Percentiles rank a stretch among this genome's conserved stretches.
Evolutionary conservation across 2,113 vertebrate species (phyloP).

Genomic region (Ciconia stormi): DNA sequence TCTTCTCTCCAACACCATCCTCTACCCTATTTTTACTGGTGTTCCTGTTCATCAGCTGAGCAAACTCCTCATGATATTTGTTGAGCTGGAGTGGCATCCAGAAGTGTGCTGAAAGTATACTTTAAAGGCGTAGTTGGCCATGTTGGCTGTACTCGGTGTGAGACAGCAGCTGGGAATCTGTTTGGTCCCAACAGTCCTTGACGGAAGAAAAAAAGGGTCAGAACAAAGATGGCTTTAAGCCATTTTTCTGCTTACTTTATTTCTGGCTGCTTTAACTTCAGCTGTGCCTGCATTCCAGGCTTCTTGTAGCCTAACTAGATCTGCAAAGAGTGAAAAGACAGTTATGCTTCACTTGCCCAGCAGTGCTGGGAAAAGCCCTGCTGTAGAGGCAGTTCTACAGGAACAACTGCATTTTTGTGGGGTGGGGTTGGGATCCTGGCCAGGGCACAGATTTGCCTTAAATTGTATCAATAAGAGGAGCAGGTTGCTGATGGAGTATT

Average conservation of each 20-base stretch:
- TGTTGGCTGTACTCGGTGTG: fast-evolving
- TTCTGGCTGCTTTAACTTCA: background rate
- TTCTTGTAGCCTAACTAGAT: background rate
- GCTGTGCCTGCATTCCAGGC: background rate
- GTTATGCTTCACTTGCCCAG: background rate
- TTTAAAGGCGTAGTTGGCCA: background rate
- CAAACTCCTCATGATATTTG: background rate
- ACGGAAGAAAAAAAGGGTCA: background rate
- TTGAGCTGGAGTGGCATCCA: background rate
- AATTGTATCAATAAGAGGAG: fast-evolving
- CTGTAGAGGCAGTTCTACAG: background rate
- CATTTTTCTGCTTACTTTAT: background rate
- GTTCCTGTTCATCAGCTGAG: background rate
- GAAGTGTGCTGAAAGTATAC: background rate
- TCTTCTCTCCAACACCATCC: background rate
- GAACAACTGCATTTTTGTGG: background rate
- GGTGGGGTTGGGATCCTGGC: background rate
- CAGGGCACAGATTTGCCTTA: background rate
- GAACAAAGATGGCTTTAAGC: background rate
- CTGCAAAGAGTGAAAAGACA: background rate
- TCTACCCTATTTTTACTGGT: background rate
- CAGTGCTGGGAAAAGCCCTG: background rate
- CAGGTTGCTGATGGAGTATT: background rate
- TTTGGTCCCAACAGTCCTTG: background rate
- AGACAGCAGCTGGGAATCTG: background rate